Evolutionary conservation across 2,113 vertebrate species (phyloP), one percentile per base, ranked within the genome.

Genomic region (Notiomystis cincta): DNA sequence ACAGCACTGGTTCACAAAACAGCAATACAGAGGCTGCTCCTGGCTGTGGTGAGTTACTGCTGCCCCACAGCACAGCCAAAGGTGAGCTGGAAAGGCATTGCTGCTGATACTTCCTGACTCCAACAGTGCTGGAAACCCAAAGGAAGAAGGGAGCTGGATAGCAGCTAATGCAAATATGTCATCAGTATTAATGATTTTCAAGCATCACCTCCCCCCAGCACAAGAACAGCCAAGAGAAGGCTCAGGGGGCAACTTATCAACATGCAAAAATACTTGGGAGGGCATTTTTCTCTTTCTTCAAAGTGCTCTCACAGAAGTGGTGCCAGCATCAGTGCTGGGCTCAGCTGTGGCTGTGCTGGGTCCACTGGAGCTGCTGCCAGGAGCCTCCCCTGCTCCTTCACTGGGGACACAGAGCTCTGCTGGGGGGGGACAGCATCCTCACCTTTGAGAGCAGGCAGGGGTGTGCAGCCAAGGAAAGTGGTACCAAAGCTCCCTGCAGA

Each of bases 151-250:
- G 62, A 85, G 75, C 16, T 48, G 48, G 67, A 66, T 8, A 50
- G 47, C 61, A 89, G 50, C 25, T 73, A 54, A 57, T 48, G 40
- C 20, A 85, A 82, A 53, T 58, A 35, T 21, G 33, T 56, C 37
- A 69, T 56, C 71, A 47, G 67, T 44, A 89, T 88, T 86, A 77
- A 77, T 51, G 71, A 54, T 33, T 73, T 75, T 88, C 80, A 88
- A 87, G 37, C 37, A 65, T 61, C 37, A 7, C 38, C 67, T 76
- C 19, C 24, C 80, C 22, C 13, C 19, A 60, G 82, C 48, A 44
- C n/a, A 56, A 56, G 30, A 90, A 81, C 25, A 82, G 35, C n/a
- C 23, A 85, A 80, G 31, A 6, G n/a, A 38, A 88, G 48, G 75
- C 57, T 88, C 2, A 5, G 27, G 21, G 30, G n/a, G 33, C 42